Base-by-base conservation (phyloP, 2,113 vertebrate species). In the Zingel zingel region DNA sequence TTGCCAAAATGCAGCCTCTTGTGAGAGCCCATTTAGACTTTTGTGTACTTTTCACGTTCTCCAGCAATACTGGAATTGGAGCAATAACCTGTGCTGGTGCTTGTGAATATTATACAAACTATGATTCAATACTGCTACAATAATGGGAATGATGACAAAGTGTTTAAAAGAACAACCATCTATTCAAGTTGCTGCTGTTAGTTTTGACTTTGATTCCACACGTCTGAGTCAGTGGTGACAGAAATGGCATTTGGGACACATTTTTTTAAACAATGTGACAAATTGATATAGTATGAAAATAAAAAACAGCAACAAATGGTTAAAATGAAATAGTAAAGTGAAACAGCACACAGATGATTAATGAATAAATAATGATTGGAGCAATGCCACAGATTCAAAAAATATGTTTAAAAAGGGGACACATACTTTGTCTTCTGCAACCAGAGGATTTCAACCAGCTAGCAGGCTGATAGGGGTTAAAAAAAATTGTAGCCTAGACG, bases 151-250 rank as follows among this genome's bases (percentile, higher is more conserved):
- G 1, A 78, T 78, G 62, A 53, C 51, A 12, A 82, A 61, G 21
- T 9, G 57, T 58, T 70, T 7, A 43, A 30, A 69, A 50, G 59
- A 61, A n/a, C 27, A 11, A 48, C 82, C 56, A 45, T 21, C 23
- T 23, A 39, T 25, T 0, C 4, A n/a, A 59, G 47, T 25, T 11
- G 10, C 50, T 69, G 64, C 57, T 54, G 36, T 36, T 73, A 71
- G 77, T 59, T 77, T 66, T 81, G 68, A 74, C 74, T 70, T 13
- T 27, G 57, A 64, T 58, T 84, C 39, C 56, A 9, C 61, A 27
- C 15, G 56, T 68, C 58, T 76, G 14, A 63, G 48, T 72, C 25
- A 56, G 56, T 45, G 33, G 56, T 53, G 68, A 83, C 63, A 77
- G 74, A 81, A 88, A 84, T 65, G 64, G 74, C 65, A 74, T 64